These are phyloP conservation scores for Carposina sasakii DNA, from an alignment of 1,140 invertebrate species.

Conservation along the genomic window DNA sequence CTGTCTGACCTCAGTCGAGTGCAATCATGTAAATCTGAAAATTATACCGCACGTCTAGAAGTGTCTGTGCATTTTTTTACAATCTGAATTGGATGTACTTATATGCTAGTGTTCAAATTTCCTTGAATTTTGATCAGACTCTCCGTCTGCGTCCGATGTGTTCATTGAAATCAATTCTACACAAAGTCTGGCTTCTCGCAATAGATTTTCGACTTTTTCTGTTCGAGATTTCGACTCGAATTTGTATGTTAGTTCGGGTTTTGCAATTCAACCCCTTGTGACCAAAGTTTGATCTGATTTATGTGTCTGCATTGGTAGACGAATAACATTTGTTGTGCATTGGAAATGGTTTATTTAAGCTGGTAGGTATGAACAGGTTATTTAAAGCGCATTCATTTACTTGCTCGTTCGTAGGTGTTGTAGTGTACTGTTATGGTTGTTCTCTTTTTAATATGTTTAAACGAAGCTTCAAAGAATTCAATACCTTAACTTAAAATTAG, in stretches of 20 bases:
- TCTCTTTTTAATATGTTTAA: too few species aligned
- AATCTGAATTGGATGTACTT: slow-evolving; percentile 60
- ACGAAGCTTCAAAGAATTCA: too few species aligned
- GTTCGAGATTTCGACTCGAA: too few species aligned
- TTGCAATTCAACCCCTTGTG: slow-evolving; percentile 45
- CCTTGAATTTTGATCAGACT: slow-evolving; percentile 68
- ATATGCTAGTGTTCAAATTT: slow-evolving; percentile 64
- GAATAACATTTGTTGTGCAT: slow-evolving; percentile 44
- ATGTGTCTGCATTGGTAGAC: slow-evolving; percentile 64
- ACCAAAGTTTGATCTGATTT: slow-evolving; percentile 57
- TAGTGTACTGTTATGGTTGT: too few species aligned
- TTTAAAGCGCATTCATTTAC: too few species aligned
- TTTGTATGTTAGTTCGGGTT: slow-evolving; percentile 13
- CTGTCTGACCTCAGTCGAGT: slow-evolving; percentile 58
- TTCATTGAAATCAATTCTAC: slow-evolving; percentile 28
- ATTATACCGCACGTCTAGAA: slow-evolving; percentile 57
- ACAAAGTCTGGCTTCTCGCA: too few species aligned
- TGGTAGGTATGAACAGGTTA: too few species aligned
- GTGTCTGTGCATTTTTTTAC: slow-evolving; percentile 67
- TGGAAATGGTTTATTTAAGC: slow-evolving; percentile 18
- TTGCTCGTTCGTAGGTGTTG: too few species aligned
- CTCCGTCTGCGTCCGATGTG: slow-evolving; percentile 44
- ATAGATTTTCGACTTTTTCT: too few species aligned
- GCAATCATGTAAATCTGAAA: slow-evolving; percentile 71
- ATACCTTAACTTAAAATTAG: too few species aligned